Evolutionary conservation across 1,140 invertebrate genomes (phyloP).

Genomic region (Copidosoma floridanum): DNA sequence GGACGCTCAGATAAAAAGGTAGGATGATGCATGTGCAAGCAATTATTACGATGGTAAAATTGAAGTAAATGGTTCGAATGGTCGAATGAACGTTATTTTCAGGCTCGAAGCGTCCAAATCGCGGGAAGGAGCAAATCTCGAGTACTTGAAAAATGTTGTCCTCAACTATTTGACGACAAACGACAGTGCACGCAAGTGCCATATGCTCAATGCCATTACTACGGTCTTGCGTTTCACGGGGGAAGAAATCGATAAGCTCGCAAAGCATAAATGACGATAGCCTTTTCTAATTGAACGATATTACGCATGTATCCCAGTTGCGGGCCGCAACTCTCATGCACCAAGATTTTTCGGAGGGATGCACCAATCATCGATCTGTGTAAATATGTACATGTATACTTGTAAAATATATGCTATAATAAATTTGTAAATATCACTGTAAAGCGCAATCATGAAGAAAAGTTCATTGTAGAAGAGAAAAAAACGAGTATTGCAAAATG

Average conservation of each 20-base stretch:
- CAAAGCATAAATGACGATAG: slow-evolving; percentile 37
- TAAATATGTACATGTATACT: too few species aligned
- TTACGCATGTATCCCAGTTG: too few species aligned
- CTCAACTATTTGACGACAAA: slow-evolving; percentile 75
- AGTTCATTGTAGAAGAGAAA: too few species aligned
- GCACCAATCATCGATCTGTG: too few species aligned
- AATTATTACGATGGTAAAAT: neutral
- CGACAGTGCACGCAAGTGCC: slow-evolving; percentile 67
- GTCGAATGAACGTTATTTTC: slow-evolving; percentile 33
- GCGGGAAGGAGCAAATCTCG: slow-evolving; percentile 81
- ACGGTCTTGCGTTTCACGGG: slow-evolving; percentile 79
- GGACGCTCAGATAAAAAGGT: slow-evolving; percentile 56
- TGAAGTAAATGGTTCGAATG: too few species aligned
- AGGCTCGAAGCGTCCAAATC: slow-evolving; percentile 75
- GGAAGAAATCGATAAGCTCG: slow-evolving; percentile 64
- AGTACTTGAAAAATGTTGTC: slow-evolving; percentile 89
- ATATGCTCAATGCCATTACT: slow-evolving; percentile 87
- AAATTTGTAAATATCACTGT: too few species aligned
- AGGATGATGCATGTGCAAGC: slow-evolving; percentile 7
- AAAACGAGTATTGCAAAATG: too few species aligned
- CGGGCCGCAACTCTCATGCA: too few species aligned
- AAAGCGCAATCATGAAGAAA: too few species aligned
- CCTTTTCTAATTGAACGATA: too few species aligned
- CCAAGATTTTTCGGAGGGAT: too few species aligned
- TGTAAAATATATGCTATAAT: too few species aligned